phyloP scores from a whole-genome alignment of 2,888 invertebrate genomes.

The Leptinotarsa haldemani region DNA sequence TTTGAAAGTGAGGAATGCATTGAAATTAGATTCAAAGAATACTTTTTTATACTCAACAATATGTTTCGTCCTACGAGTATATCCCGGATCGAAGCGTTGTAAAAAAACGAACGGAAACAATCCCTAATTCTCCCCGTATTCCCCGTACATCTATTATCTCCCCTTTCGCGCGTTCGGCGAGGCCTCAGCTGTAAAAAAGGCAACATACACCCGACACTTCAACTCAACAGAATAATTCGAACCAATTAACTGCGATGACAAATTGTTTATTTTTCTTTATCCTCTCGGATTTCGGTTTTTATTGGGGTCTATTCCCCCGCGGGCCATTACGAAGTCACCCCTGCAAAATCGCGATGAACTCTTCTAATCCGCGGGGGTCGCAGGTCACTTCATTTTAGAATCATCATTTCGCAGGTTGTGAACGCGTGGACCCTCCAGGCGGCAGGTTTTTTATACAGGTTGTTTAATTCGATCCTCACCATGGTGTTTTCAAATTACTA shows the following conservation, averaged over 20 bases:
- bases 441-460: neutral
- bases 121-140: neutral
- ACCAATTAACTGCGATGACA: constrained; percentile 61
- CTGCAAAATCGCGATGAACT: constrained; percentile 25
- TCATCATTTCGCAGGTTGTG: neutral
- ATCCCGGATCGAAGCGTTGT: neutral
- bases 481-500: too few relatives aligned
- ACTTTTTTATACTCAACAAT: too few relatives aligned
- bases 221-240: constrained; percentile 54
- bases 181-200: constrained; percentile 25
- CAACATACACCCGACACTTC: constrained; percentile 16
- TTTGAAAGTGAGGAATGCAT: too few relatives aligned
- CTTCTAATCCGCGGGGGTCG: constrained; percentile 22
- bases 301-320: constrained; percentile 18
- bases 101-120: neutral
- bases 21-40: too few relatives aligned
- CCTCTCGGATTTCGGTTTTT: constrained; percentile 9
- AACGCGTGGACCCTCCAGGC: neutral
- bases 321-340: constrained; percentile 16
- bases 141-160: neutral
- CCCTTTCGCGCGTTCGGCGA: neutral
- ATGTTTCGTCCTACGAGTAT: neutral
- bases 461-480: too few relatives aligned
- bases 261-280: constrained; percentile 58
- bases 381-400: neutral